Evolutionary conservation across 2,797 vertebrate species (phyloP).

Genomic region (Hippocampus kuda): DNA sequence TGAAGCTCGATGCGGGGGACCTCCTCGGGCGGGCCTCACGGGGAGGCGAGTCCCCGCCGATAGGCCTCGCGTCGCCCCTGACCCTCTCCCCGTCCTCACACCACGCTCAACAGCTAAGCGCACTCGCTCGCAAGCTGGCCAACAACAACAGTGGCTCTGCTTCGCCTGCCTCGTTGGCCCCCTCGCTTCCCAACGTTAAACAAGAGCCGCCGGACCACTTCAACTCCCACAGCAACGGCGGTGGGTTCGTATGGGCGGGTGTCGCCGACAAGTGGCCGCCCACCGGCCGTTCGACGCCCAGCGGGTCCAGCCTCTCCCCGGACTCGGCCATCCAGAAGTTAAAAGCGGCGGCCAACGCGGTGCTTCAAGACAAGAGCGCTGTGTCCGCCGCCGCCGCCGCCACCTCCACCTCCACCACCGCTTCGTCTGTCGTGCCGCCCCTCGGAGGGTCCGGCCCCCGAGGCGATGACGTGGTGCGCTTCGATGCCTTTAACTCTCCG

Average conservation of each 20-base stretch:
- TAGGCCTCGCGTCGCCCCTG: constrained; percentile 70
- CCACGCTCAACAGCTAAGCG: constrained; percentile 94
- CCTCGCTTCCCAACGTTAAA: constrained; percentile 67
- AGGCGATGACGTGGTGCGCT: constrained; percentile 84
- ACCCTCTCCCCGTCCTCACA: constrained; percentile 88
- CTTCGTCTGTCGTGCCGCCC: constrained; percentile 60
- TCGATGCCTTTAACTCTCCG: constrained; percentile 91
- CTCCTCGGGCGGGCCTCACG: constrained; percentile 56
- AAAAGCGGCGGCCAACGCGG: constrained; percentile 94
- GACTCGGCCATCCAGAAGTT: constrained; percentile 98
- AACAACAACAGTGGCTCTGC: constrained; percentile 67
- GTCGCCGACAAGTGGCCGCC: constrained; percentile 93
- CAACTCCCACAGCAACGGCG: constrained; percentile 71
- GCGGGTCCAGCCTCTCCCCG: constrained; percentile 83
- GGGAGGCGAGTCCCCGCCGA: constrained; percentile 71
- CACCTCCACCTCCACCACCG: constrained; percentile 57
- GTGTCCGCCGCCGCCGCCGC: constrained; percentile 63
- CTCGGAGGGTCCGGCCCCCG: constrained; percentile 55
- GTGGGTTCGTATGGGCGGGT: constrained; percentile 84
- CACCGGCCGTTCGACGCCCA: constrained; percentile 70
- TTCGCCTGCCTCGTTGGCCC: constrained; percentile 66
- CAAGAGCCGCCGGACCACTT: constrained; percentile 89
- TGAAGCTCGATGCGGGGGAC: constrained; percentile 78
- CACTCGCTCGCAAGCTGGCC: constrained; percentile 92
- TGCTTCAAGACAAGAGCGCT: constrained; percentile 92